Base-by-base conservation (phyloP, 2,888 invertebrate genomes). In the Drosophila paramelanica region DNA sequence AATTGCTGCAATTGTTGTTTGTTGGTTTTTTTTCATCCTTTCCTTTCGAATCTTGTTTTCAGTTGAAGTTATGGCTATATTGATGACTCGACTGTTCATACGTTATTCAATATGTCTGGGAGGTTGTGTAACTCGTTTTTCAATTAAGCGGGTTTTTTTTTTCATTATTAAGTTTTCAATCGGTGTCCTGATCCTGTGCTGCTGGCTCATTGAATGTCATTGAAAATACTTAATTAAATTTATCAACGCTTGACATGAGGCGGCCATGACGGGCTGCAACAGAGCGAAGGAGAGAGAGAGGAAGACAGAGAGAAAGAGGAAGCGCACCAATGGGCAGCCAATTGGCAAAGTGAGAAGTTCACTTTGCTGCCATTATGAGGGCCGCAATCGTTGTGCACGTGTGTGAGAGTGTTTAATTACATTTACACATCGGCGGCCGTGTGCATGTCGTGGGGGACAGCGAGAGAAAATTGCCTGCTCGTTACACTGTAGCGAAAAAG, bases 201-300 rank as follows among this genome's bases (percentile, higher is more conserved):
- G 13, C 58, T 58, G 45, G 14, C 67, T 65, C 67, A 77, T 79
- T 77, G 88, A 67, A 72, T 77, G 79, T 73, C 83, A 81, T 81
- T 88, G 88, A 77, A 81, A 88, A 79, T 85, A 88, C 86, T 81
- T 85, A 83, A 83, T 85, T 85, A 83, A 83, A 88, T 83, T 85
- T 81, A 87, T 88, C 81, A 88, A 71, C 84, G 88, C 81, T 80
- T 83, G 81, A 88, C 84, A 77, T 73, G 72, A 65, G 58, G 59
- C 65, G 65, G 31, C 58, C 55, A 56, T 58, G 52, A 65, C 49
- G 60, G 52, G 45, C 49, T 25, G 47, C 11, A 11, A 17, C 7
- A 36, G 10, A 10, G 43, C 20, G 0, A 23, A 4, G 4, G 4
- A 4, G 8, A 31, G 31, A 8, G 5, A 2, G 8, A 31, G 31